Conservation (phyloP, 2,113 vertebrate species). For the Vulpes lagopus region DNA sequence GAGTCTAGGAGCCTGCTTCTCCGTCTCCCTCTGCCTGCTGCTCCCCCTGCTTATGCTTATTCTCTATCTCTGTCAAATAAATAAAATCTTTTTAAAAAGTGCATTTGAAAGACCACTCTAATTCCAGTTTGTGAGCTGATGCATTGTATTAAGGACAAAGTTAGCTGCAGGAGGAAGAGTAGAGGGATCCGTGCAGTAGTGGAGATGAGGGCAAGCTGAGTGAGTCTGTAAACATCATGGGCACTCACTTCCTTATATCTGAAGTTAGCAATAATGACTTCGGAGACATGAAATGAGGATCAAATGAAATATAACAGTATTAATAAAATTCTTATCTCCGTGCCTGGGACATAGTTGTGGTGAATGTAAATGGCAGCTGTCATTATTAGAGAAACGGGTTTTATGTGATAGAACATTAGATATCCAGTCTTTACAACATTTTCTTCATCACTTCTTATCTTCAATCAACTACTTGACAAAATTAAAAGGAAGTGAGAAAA, state of each 20-base stretch:
- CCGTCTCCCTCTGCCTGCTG: too few relatives aligned
- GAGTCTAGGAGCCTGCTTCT: too few relatives aligned
- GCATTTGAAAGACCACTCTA: background rate
- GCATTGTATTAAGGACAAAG: background rate
- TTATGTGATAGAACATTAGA: background rate
- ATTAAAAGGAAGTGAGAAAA: conserved; percentile 7
- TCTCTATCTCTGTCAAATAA: too few relatives aligned
- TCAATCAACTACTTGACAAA: conserved; percentile 27
- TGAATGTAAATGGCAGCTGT: background rate
- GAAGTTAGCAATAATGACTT: background rate
- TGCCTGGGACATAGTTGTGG: background rate
- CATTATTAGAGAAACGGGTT: background rate
- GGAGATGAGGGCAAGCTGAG: background rate
- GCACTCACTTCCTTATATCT: background rate
- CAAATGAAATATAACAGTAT: background rate
- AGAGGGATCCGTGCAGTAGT: background rate
- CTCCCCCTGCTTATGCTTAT: too few relatives aligned
- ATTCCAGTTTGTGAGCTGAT: background rate
- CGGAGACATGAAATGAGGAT: background rate
- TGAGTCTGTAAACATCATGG: background rate
- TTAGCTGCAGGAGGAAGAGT: background rate
- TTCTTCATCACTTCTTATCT: background rate
- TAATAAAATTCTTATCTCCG: background rate
- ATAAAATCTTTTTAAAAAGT: too few relatives aligned
- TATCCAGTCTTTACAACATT: background rate